Percentiles rank a stretch among this genome's conserved stretches.
These are phyloP conservation scores for Fistularia tabacaria DNA, from an alignment of 2,797 vertebrate genomes.

Conservation along the genomic window DNA sequence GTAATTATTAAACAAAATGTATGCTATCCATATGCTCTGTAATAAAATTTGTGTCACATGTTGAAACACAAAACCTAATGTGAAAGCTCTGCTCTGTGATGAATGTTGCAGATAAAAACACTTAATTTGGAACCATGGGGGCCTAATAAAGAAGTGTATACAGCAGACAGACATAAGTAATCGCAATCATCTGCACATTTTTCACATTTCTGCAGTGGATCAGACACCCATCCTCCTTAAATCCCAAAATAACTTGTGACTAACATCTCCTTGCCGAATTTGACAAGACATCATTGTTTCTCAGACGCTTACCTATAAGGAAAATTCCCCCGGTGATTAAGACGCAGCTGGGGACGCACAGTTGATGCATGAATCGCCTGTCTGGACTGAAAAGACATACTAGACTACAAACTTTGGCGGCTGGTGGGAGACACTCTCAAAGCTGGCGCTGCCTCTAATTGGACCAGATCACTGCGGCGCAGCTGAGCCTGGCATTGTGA, in stretches of 20 bases:
- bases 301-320: constrained; percentile 48
- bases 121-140: constrained; percentile 7
- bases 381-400: constrained; percentile 31
- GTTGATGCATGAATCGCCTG: constrained; percentile 32
- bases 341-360: constrained; percentile 36
- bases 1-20: too few relatives aligned
- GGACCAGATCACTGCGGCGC: neutral
- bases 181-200: constrained; percentile 49
- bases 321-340: constrained; percentile 38
- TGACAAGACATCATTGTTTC: constrained; percentile 53
- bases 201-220: constrained; percentile 33
- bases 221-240: constrained; percentile 17
- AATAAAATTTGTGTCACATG: too few relatives aligned
- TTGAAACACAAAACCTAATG: too few relatives aligned
- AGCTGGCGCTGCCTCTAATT: constrained; percentile 5
- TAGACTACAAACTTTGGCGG: neutral
- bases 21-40: too few relatives aligned
- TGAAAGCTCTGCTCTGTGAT: constrained; percentile 1
- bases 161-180: constrained; percentile 36
- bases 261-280: constrained; percentile 18
- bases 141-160: constrained; percentile 17
- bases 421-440: neutral
- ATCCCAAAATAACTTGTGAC: constrained; percentile 47
- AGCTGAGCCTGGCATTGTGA: constrained; percentile 7
- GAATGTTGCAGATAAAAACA: neutral